phyloP scores from a whole-genome alignment of 2,113 vertebrate genomes.

The Sitta europaea region DNA sequence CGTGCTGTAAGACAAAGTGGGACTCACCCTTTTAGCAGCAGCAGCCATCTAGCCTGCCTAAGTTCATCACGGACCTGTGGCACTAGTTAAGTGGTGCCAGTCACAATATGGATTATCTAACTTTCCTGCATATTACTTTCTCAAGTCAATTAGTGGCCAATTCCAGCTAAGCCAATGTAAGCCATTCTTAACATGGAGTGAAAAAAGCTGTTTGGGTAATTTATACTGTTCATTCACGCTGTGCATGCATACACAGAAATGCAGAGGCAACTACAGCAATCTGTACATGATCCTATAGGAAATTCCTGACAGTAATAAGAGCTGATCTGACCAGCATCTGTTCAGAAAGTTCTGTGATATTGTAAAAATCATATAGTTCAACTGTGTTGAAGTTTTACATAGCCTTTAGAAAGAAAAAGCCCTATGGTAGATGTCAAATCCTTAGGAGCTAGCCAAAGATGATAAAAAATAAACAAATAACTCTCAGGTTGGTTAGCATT shows the following conservation, averaged over 20 bases:
- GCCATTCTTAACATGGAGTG: neutral
- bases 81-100: neutral
- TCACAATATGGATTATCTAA: neutral
- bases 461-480: neutral
- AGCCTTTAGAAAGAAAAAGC: neutral
- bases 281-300: neutral
- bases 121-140: neutral
- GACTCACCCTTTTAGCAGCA: neutral
- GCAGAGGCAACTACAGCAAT: neutral
- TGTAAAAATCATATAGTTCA: neutral
- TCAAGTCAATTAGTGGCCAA: neutral
- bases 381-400: neutral
- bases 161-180: neutral
- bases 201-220: neutral
- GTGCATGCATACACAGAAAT: neutral
- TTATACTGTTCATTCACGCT: neutral
- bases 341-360: neutral
- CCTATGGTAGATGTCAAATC: neutral
- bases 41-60: neutral
- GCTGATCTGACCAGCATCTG: neutral
- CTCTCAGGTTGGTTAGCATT: neutral
- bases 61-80: neutral
- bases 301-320: neutral
- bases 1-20: neutral
- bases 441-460: neutral